A percentile compares a stretch with the other conserved stretches of the same genome.
These are phyloP conservation scores for Eulemur coronatus DNA, from an alignment of 2,797 vertebrate genomes.

Conservation along the genomic window DNA sequence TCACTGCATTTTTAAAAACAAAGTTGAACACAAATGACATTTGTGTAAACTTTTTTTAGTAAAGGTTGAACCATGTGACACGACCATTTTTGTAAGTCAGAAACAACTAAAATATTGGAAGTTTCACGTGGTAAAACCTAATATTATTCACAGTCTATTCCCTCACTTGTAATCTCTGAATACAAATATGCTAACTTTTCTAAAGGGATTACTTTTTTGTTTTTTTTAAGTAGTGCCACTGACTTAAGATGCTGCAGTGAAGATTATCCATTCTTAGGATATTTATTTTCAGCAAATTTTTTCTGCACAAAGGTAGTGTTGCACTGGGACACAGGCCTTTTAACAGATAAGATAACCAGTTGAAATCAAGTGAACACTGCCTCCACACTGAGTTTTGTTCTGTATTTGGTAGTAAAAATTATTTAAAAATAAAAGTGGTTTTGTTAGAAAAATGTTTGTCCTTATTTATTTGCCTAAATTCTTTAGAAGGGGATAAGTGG, in stretches of 20 bases:
- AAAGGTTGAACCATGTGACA: background rate
- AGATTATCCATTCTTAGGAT: background rate
- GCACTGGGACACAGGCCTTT: background rate
- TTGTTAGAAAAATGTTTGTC: slow-evolving; percentile 73
- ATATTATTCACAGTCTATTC: background rate
- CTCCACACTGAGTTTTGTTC: slow-evolving; percentile 60
- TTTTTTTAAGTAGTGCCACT: background rate
- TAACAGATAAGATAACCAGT: background rate
- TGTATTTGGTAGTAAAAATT: slow-evolving; percentile 71
- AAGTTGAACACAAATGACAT: background rate
- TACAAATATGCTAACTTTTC: background rate
- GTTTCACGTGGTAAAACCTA: background rate
- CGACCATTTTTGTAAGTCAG: slow-evolving; percentile 23
- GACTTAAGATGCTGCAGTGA: background rate
- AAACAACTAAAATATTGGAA: background rate
- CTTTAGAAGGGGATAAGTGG: background rate
- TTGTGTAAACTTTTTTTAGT: slow-evolving; percentile 44
- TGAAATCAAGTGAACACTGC: slow-evolving; percentile 38
- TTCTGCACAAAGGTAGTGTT: background rate
- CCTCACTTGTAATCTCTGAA: background rate
- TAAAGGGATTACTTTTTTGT: background rate
- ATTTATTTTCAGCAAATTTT: background rate
- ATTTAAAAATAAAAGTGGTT: slow-evolving; percentile 74
- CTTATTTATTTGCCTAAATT: slow-evolving; percentile 62
- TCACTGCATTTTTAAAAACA: slow-evolving; percentile 52